These are phyloP conservation scores for Spinibarbus caldwelli DNA, from an alignment of 2,797 vertebrate genomes.

Conservation along the genomic window DNA sequence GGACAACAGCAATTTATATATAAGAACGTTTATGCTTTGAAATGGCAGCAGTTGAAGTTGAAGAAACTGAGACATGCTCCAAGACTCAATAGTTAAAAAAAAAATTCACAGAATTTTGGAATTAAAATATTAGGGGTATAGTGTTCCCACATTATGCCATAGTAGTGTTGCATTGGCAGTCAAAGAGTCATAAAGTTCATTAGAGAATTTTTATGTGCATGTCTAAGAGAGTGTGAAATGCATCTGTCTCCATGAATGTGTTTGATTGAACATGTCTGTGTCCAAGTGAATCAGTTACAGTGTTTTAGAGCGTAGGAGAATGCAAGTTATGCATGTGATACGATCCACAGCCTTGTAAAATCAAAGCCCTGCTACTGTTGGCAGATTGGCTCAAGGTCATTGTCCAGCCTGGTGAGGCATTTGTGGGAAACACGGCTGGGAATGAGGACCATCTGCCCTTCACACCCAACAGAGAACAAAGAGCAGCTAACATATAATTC, in stretches of 20 bases:
- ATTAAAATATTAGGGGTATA: neutral
- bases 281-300: slow-evolving; percentile 35
- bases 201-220: neutral
- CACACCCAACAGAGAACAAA: slow-evolving; percentile 63
- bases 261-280: slow-evolving; percentile 27
- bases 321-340: slow-evolving; percentile 51
- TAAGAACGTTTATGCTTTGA: neutral
- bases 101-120: neutral
- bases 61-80: neutral
- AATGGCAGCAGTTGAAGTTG: neutral
- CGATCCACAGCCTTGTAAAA: slow-evolving; percentile 65
- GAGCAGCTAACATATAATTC: slow-evolving; percentile 68
- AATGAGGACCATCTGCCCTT: slow-evolving; percentile 72
- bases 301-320: too few species aligned
- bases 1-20: neutral
- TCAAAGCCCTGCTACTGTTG: slow-evolving; percentile 57
- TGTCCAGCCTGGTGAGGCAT: slow-evolving; percentile 50
- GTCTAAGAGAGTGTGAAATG: neutral
- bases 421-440: slow-evolving; percentile 75
- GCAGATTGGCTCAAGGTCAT: slow-evolving; percentile 46
- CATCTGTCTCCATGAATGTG: neutral
- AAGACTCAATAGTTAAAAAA: neutral
- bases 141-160: neutral
- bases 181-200: neutral
- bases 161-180: neutral